Percentiles rank a stretch among this genome's conserved stretches.
Conservation (phyloP, 2,797 vertebrate species). For the Falco biarmicus region DNA sequence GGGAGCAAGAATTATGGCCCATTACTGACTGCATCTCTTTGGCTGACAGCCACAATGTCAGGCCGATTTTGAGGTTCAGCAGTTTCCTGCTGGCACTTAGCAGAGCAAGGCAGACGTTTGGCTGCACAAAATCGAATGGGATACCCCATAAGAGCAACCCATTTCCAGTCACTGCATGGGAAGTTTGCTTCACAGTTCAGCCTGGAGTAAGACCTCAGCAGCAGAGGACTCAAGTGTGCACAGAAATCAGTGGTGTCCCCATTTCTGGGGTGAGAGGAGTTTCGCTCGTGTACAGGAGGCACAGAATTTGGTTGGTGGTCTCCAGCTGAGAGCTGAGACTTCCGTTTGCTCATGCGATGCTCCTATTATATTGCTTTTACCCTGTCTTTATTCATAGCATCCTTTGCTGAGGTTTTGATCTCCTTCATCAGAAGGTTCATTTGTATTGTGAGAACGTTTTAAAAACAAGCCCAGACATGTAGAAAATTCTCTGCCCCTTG, state of each 20-base stretch:
- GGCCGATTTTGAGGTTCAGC: rapidly evolving
- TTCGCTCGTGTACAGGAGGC: background rate
- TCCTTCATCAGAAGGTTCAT: background rate
- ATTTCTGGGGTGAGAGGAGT: background rate
- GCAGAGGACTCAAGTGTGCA: background rate
- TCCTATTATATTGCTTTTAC: background rate
- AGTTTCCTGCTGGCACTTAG: background rate
- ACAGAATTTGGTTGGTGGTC: background rate
- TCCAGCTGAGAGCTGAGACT: background rate
- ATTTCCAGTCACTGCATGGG: background rate
- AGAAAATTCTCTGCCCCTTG: background rate
- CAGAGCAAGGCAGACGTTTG: background rate
- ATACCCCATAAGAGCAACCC: background rate
- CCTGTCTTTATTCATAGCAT: background rate
- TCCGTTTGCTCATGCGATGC: rapidly evolving
- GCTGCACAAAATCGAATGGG: background rate
- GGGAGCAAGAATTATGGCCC: background rate
- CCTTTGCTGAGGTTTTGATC: background rate
- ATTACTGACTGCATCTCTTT: background rate
- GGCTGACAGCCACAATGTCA: background rate
- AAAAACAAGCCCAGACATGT: rapidly evolving
- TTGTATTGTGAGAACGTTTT: background rate
- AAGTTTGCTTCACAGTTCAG: background rate
- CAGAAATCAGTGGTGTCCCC: background rate
- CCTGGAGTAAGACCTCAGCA: background rate